These are phyloP conservation scores for Halocaridina rubra DNA, from an alignment of 2,888 invertebrate species.

Conservation along the genomic window DNA sequence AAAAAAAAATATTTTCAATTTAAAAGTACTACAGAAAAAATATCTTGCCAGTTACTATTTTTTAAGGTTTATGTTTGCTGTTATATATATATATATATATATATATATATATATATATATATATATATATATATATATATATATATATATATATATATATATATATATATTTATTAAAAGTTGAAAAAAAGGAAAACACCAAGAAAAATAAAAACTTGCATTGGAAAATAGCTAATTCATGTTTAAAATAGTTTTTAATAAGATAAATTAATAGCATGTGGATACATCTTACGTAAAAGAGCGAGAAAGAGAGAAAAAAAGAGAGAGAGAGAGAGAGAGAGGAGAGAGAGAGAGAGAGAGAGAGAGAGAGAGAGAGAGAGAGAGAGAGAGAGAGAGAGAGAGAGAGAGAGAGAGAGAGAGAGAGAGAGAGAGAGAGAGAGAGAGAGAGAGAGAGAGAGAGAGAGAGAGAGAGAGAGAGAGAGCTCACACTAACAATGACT, in stretches of 20 bases:
- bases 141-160: constrained; percentile 8
- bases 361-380: background rate
- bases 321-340: background rate
- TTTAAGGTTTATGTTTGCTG: too few relatives aligned
- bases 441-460: background rate
- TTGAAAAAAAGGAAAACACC: too few relatives aligned
- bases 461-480: background rate
- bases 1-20: too few relatives aligned
- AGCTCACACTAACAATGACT: too few relatives aligned
- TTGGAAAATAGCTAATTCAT: too few relatives aligned
- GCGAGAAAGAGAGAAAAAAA: background rate
- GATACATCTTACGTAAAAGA: background rate
- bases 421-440: background rate
- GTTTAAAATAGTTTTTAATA: too few relatives aligned
- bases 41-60: too few relatives aligned
- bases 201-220: too few relatives aligned
- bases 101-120: background rate
- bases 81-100: too few relatives aligned
- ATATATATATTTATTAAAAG: background rate
- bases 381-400: background rate
- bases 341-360: background rate
- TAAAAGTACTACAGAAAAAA: too few relatives aligned
- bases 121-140: background rate
- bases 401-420: constrained; percentile 23
- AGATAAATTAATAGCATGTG: too few relatives aligned